phyloP scores from a whole-genome alignment of 1,140 invertebrate genomes.

The Bombus balteatus region DNA sequence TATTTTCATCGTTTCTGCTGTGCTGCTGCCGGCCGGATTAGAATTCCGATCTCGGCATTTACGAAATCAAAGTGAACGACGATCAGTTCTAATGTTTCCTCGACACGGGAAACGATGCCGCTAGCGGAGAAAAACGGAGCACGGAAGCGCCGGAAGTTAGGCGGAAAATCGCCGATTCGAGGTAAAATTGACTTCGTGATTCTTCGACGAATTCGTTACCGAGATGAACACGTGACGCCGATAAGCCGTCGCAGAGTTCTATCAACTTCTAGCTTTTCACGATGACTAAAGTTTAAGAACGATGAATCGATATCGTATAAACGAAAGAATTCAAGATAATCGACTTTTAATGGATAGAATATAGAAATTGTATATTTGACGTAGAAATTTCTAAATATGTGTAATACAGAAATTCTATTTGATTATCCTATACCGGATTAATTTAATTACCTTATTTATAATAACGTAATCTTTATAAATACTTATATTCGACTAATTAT shows the following conservation, averaged over 20 bases:
- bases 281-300: neutral
- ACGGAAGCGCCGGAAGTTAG: neutral
- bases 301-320: no score
- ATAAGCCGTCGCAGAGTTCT: neutral
- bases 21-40: neutral
- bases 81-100: conserved; percentile 12
- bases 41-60: neutral
- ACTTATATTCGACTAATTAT: no score
- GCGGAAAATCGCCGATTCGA: neutral
- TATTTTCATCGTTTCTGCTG: conserved; percentile 13
- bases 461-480: no score
- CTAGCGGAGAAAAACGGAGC: neutral
- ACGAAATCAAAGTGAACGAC: neutral
- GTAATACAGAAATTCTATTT: no score
- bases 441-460: no score
- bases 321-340: no score
- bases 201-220: neutral
- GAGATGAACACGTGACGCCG: neutral
- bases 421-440: no score
- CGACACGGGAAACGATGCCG: no score
- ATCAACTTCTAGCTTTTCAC: neutral
- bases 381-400: no score
- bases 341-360: no score
- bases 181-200: conserved; percentile 8
- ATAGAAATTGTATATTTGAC: no score